Evolutionary conservation across 2,888 invertebrate species (phyloP).

Genomic region (Eustalomyia histrio): DNA sequence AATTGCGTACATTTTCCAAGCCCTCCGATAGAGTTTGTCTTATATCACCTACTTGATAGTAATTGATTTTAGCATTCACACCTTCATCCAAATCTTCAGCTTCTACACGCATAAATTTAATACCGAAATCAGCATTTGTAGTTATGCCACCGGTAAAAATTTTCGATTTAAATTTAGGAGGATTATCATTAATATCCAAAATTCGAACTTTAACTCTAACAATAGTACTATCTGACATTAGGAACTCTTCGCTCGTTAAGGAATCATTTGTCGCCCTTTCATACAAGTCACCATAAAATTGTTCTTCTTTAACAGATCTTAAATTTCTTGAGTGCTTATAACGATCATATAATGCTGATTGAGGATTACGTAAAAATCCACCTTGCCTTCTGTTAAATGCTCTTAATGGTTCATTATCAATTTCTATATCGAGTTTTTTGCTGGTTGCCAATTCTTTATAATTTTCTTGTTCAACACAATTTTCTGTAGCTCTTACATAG

Average conservation of each 20-base stretch:
- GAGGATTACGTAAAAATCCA: constrained; percentile 58
- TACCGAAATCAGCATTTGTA: constrained; percentile 94
- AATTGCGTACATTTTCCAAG: constrained; percentile 87
- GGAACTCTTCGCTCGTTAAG: constrained; percentile 63
- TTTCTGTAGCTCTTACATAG: constrained; percentile 90
- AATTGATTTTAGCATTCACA: constrained; percentile 86
- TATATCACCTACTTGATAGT: constrained; percentile 89
- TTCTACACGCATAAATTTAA: constrained; percentile 90
- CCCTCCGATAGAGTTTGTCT: constrained; percentile 92
- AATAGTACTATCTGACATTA: constrained; percentile 83
- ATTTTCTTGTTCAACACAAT: constrained; percentile 81
- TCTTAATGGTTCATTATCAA: constrained; percentile 56
- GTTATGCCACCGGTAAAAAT: constrained; percentile 97
- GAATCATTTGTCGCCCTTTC: constrained; percentile 11
- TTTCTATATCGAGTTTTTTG: constrained; percentile 66
- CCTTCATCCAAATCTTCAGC: constrained; percentile 89
- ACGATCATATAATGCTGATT: constrained; percentile 46
- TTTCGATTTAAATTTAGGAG: constrained; percentile 88
- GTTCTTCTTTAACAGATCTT: constrained; percentile 29
- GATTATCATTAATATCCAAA: constrained; percentile 93
- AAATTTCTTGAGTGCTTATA: constrained; percentile 53
- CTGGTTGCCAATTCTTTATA: constrained; percentile 35
- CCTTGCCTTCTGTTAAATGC: constrained; percentile 61
- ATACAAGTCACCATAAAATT: neutral
- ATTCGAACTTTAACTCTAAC: constrained; percentile 86